Base-by-base conservation (phyloP, 2,797 vertebrate genomes). In the Oreonectes daqikongensis region DNA sequence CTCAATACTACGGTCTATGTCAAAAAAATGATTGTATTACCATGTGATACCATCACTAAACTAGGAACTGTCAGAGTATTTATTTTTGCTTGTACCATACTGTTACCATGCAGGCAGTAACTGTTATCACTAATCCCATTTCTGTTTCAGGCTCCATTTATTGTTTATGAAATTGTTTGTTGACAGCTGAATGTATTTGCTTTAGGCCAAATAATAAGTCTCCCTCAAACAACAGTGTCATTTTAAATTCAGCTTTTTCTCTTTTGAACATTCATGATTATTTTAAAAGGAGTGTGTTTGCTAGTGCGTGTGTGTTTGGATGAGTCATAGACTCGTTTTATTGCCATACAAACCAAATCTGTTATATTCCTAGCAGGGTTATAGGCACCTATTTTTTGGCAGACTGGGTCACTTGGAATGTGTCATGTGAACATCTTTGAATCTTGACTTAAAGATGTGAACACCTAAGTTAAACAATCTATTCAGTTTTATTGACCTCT, bases 141-240 rank as follows among this genome's bases (percentile, higher is more conserved):
- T 48, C 44, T 76, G 20, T 63, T 77, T 74, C 32, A 70, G 59
- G 5, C 48, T 44, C 26, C n/a, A 15, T 67, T 69, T 72, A 42
- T 65, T 24, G 44, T 40, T 57, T 20, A 74, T 40, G 64, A 75
- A 66, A 61, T 28, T 48, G 74, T 60, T 71, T 82, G 74, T 77
- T 79, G 38, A 81, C 59, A 79, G 63, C 40, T 28, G 48, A 53
- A 55, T 74, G 10, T 70, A 35, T 77, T 79, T 80, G 42, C 72
- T 75, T 72, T 30, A 77, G 38, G 46, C 26, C 42, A 32, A 44
- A 63, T 78, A 77, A 81, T 65, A 61, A 79, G 20, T 18, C 44
- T 73, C 40, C 14, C 6, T 63, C 72, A 77, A 81, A 76, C 77
- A 70, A 71, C 55, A 78, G 38, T 71, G 69, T 72, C 50, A 73